Evolutionary conservation across 2,888 invertebrate genomes (phyloP), one percentile per base, ranked within the genome.

Genomic region (Campaea margaritaria): DNA sequence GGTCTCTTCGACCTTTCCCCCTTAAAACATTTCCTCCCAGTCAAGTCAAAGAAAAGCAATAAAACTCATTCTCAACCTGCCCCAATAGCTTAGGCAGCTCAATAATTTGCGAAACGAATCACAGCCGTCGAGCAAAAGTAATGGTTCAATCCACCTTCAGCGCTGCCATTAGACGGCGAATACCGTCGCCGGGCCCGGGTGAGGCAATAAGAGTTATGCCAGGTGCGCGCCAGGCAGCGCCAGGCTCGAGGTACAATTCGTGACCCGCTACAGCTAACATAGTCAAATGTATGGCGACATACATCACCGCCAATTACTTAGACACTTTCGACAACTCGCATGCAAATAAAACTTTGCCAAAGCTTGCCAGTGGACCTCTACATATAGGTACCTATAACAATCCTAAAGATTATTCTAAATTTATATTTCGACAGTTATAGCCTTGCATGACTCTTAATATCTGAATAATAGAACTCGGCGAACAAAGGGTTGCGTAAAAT

Each of bases 181-280:
- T 45, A 36, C 62, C 53, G 53, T 46, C 34, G 53, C 45, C 58
- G 58, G 45, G 60, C 63, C 67, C 73, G 65, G 67, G 68, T 82
- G 76, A 71, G 73, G 80, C 79, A 81, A 82, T 74, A 68, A 50
- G 66, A 62, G 64, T 76, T 67, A 69, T 64, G 53, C 68, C 55
- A 60, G 72, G 67, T 68, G 72, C 70, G 73, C 82, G 80, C 78
- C 81, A 76, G 81, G 79, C 73, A 73, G 76, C 79, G 67, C 79
- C 81, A 79, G 78, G 72, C 72, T 81, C 74, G 77, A 48, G 48
- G 43, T 43, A 75, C 69, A 75, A 75, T 82, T 83, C 81, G 76
- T 81, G 81, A 82, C 79, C 80, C 70, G 76, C 74, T 73, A 73
- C 71, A 70, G 65, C 68, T 69, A 66, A 70, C 70, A 80, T 81